Conservation (phyloP, 1,140 invertebrate genomes). For the Teleopsis dalmanni region DNA sequence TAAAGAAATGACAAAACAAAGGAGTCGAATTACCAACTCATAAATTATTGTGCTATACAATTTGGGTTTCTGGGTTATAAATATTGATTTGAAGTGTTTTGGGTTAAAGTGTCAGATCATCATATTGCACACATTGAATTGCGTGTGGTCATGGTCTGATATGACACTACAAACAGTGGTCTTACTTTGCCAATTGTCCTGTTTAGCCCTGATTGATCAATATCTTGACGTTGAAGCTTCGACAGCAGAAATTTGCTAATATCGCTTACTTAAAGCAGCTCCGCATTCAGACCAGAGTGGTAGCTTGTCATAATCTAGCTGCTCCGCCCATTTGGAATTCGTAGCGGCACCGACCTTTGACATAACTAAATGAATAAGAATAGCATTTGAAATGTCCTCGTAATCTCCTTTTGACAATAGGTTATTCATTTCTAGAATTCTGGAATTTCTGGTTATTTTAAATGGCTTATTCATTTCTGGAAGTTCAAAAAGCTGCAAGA, state of each 20-base stretch:
- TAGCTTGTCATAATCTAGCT: conserved; percentile 4
- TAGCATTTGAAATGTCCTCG: conserved; percentile 2
- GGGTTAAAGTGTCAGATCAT: too few relatives aligned
- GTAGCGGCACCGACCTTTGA: conserved; percentile 11
- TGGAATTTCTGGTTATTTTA: background rate
- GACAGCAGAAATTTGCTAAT: conserved; percentile 9
- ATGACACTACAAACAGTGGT: too few relatives aligned
- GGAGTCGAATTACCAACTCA: too few relatives aligned
- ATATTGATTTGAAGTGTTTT: too few relatives aligned
- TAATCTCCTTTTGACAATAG: conserved; percentile 10
- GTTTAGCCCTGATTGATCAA: background rate
- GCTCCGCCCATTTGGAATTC: conserved; percentile 10
- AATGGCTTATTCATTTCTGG: conserved; percentile 3
- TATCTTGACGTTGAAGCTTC: conserved; percentile 4
- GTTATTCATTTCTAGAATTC: background rate
- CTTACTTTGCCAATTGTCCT: background rate
- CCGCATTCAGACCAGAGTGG: conserved; percentile 10
- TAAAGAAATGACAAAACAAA: too few relatives aligned
- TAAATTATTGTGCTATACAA: too few relatives aligned
- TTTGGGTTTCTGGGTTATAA: too few relatives aligned
- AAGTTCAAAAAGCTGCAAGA: conserved; percentile 1
- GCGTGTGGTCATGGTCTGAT: too few relatives aligned
- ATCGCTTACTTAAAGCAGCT: conserved; percentile 3
- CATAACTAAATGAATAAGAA: conserved; percentile 9
- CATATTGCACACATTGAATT: too few relatives aligned